phyloP scores from a whole-genome alignment of 2,888 invertebrate genomes.

The Drosophila histrio region DNA sequence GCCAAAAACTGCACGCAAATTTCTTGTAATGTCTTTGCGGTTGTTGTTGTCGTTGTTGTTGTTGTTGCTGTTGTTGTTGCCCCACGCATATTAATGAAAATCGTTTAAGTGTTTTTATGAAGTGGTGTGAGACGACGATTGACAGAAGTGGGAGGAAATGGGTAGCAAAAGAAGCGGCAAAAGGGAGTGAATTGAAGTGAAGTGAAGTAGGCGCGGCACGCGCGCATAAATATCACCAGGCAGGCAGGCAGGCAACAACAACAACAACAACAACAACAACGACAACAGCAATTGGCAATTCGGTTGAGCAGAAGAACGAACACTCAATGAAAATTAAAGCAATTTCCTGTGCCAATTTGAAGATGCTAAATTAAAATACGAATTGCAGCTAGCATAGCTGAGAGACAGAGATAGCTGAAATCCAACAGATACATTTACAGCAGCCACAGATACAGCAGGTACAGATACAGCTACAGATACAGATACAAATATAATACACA shows the following conservation, averaged over 20 bases:
- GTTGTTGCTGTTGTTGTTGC: slow-evolving; percentile 32
- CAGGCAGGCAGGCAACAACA: slow-evolving; percentile 15
- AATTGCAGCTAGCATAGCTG: slow-evolving; percentile 27
- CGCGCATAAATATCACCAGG: slow-evolving; percentile 53
- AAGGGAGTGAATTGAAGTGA: not conserved
- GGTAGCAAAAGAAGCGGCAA: not conserved
- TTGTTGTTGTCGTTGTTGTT: slow-evolving; percentile 23
- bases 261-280: slow-evolving; percentile 5
- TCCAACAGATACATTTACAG: slow-evolving; percentile 40
- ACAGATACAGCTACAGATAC: slow-evolving; percentile 8
- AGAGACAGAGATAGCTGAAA: slow-evolving; percentile 9
- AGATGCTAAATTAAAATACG: slow-evolving; percentile 74
- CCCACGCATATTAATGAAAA: slow-evolving; percentile 70
- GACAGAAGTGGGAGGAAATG: slow-evolving; percentile 19
- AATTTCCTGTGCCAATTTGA: slow-evolving; percentile 79
- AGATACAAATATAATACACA: slow-evolving; percentile 13
- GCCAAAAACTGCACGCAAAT: slow-evolving; percentile 64
- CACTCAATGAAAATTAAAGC: slow-evolving; percentile 77
- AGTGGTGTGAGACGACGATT: slow-evolving; percentile 12
- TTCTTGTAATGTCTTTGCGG: slow-evolving; percentile 59
- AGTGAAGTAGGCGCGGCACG: slow-evolving; percentile 48
- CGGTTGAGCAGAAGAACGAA: slow-evolving; percentile 43
- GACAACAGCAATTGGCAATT: slow-evolving; percentile 52
- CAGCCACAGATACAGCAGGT: slow-evolving; percentile 3
- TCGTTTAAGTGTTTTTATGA: slow-evolving; percentile 59